Percentiles rank a stretch among this genome's conserved stretches.
These are phyloP conservation scores for Sclerodermus sp. DNA, from an alignment of 2,888 invertebrate genomes.

Conservation along the genomic window DNA sequence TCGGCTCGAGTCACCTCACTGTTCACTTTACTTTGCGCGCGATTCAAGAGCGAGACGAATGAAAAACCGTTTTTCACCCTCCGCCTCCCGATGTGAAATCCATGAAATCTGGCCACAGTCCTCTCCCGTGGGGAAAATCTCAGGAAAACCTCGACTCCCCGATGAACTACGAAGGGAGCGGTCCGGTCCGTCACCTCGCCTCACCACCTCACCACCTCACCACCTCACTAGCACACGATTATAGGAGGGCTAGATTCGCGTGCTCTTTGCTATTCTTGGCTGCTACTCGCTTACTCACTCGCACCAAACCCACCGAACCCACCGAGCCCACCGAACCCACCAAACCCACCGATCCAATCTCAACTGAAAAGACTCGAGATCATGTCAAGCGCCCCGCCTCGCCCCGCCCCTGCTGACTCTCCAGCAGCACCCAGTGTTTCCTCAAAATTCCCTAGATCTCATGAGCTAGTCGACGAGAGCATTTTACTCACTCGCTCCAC, in stretches of 20 bases:
- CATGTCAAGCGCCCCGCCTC: too few relatives aligned
- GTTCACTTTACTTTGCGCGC: slow-evolving; percentile 31
- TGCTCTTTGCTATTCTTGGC: slow-evolving; percentile 50
- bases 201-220: too few relatives aligned
- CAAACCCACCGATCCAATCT: neutral
- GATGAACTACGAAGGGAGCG: slow-evolving; percentile 44
- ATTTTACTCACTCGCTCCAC: too few relatives aligned
- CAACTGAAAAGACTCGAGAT: too few relatives aligned
- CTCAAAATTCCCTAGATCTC: too few relatives aligned
- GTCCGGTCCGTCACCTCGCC: slow-evolving; percentile 24
- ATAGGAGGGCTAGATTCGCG: slow-evolving; percentile 45
- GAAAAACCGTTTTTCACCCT: slow-evolving; percentile 31
- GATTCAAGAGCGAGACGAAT: slow-evolving; percentile 37
- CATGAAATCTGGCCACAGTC: slow-evolving; percentile 12
- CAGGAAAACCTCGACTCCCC: slow-evolving; percentile 13
- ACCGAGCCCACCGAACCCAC: neutral
- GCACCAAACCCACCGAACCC: neutral
- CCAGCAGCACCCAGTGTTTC: too few relatives aligned
- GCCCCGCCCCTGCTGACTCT: too few relatives aligned
- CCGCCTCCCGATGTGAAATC: slow-evolving; percentile 42
- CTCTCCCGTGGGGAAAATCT: slow-evolving; percentile 18
- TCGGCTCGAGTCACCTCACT: neutral
- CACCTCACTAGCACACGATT: slow-evolving; percentile 19
- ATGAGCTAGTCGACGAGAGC: too few relatives aligned
- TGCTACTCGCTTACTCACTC: slow-evolving; percentile 5